Percentiles rank a stretch among this genome's conserved stretches.
These are phyloP conservation scores for Elephantulus edwardii DNA, from an alignment of 2,113 vertebrate genomes.

Conservation along the genomic window DNA sequence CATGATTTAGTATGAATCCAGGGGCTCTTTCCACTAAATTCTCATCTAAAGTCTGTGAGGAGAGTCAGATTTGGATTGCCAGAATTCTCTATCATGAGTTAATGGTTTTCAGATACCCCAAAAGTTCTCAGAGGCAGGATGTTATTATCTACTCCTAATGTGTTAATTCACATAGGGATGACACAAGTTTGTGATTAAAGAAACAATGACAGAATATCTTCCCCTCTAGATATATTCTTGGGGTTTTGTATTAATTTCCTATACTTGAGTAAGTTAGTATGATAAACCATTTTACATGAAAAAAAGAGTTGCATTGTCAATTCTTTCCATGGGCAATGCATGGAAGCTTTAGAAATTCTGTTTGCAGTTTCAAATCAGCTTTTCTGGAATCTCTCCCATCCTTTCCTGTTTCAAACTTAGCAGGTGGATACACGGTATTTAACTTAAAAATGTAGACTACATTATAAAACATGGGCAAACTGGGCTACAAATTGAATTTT, in stretches of 20 bases:
- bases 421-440: conserved; percentile 72
- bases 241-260: conserved; percentile 57
- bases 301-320: conserved; percentile 1
- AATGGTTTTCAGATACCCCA: background rate
- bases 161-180: background rate
- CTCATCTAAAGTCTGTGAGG: background rate
- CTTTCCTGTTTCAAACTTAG: conserved; percentile 72
- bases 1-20: background rate
- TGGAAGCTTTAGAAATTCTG: conserved; percentile 63
- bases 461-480: conserved; percentile 72
- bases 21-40: background rate
- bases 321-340: conserved; percentile 53
- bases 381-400: conserved; percentile 32
- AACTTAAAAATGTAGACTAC: conserved; percentile 67
- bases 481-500: conserved; percentile 64
- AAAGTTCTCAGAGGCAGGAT: background rate
- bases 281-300: conserved; percentile 7
- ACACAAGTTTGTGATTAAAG: background rate
- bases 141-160: background rate
- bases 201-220: background rate
- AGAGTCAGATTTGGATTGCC: background rate
- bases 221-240: conserved; percentile 4
- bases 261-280: conserved; percentile 23
- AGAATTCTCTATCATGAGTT: background rate
- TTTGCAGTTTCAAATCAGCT: conserved; percentile 60